Evolutionary conservation across 1,140 invertebrate genomes (phyloP), one percentile per base, ranked within the genome.

Genomic region (Apis florea): DNA sequence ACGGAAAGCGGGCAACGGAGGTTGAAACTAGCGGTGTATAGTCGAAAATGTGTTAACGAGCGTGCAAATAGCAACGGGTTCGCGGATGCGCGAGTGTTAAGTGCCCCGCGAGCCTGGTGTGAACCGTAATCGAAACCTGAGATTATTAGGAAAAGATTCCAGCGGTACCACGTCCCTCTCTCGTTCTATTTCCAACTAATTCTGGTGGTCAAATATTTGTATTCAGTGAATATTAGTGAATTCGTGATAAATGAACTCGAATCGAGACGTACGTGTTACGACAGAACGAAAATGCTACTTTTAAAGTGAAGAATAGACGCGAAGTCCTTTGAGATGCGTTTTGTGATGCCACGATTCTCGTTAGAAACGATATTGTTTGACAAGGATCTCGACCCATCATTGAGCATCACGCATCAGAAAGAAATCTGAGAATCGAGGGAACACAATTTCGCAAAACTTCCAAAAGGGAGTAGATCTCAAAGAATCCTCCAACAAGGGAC

Each of bases 1-100:
- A 70, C 56, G 40, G 70, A 66, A 63, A 72, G 66, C 66, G 31
- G 26, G 83, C 49, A 31, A 17, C 12, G 26, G 63, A 61, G 68
- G 70, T 40, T 40, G 31, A 40, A 40, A 40, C 31, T 40, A 40
- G 31, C 31, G 51, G 69, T 71, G 74, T 69, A 82, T 75, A 71
- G 82, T 77, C 84, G 83, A 88, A 89, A 89, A 89, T 79, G 85
- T 84, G 84, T 86, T 90, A 90, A 90, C 83, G 81, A 83, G 75
- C 75, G 75, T 6, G 75, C 75, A 83, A 83, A 83, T 69, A 83
- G 58, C 53, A 21, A 19, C 26, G 75, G 66, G n/a, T 17, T 59
- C 74, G 80, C 67, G 67, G 51, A 70, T 61, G 68, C 78, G 67
- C 77, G 73, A 75, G 81, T 67, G 82, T 73, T 88, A 88, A 88